These are phyloP conservation scores for Lordiphosa clarofinis DNA, from an alignment of 1,140 invertebrate genomes.

Conservation along the genomic window DNA sequence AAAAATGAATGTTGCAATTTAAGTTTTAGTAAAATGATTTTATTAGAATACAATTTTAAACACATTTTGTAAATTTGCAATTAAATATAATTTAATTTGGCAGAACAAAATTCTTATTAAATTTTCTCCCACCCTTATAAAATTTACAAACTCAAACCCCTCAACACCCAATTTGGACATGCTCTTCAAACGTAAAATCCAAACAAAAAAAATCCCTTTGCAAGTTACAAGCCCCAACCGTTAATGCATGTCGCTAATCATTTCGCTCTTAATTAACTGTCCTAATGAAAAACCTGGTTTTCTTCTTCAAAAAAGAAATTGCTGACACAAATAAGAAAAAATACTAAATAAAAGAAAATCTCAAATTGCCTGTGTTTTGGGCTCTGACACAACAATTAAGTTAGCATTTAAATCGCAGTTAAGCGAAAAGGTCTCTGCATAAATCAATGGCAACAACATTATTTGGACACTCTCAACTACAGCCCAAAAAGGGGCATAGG, in stretches of 20 bases:
- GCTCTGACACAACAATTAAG: slow-evolving; percentile 70
- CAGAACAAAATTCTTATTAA: too few species aligned
- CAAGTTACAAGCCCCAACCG: too few species aligned
- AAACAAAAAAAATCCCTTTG: too few species aligned
- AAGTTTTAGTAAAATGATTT: not conserved
- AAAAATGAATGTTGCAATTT: slow-evolving; percentile 4
- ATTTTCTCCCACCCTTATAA: too few species aligned
- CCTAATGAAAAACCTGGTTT: slow-evolving; percentile 45
- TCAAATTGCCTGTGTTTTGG: slow-evolving; percentile 52
- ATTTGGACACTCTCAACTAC: slow-evolving; percentile 36
- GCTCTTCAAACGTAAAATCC: slow-evolving; percentile 1
- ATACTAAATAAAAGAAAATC: slow-evolving; percentile 30
- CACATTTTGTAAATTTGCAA: too few species aligned
- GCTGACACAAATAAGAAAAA: slow-evolving; percentile 28
- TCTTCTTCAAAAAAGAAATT: slow-evolving; percentile 17
- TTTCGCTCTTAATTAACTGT: slow-evolving; percentile 68
- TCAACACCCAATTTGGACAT: slow-evolving; percentile 5
- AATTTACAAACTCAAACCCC: not conserved
- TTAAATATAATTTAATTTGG: too few species aligned
- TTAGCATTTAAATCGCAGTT: slow-evolving; percentile 59
- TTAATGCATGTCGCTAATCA: slow-evolving; percentile 40
- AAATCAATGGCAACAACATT: slow-evolving; percentile 77
- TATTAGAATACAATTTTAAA: too few species aligned
- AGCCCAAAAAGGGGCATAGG: slow-evolving; percentile 18
- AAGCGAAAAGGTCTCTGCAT: slow-evolving; percentile 39